Percentiles rank a stretch among this genome's conserved stretches.
These are phyloP conservation scores for Rhinoderma darwinii DNA, from an alignment of 2,113 vertebrate genomes.

Conservation along the genomic window DNA sequence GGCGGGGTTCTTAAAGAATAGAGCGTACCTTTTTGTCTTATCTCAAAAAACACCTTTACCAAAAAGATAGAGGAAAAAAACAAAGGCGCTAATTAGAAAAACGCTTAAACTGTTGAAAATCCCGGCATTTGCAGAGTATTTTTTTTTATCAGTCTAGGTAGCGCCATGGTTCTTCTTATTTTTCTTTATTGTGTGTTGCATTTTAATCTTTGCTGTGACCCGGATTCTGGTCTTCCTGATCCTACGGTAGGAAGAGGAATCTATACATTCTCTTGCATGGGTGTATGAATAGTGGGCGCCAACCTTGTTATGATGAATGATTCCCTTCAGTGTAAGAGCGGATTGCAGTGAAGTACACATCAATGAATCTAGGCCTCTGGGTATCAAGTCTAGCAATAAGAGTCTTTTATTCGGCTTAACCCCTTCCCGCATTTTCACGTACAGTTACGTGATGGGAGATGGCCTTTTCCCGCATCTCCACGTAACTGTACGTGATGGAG, in stretches of 20 bases:
- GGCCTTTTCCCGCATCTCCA: too few species aligned
- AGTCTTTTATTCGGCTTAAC: slow-evolving; percentile 22
- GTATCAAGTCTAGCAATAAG: slow-evolving; percentile 16
- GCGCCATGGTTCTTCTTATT: background rate
- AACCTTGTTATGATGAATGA: slow-evolving; percentile 4
- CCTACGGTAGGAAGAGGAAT: background rate
- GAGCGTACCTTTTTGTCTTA: too few species aligned
- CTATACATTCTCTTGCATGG: background rate
- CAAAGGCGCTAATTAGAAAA: background rate
- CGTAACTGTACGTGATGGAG: too few species aligned
- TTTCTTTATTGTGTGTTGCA: background rate
- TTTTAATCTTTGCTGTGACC: slow-evolving; percentile 31
- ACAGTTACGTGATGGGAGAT: too few species aligned
- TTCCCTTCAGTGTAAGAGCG: background rate
- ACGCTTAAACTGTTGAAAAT: background rate
- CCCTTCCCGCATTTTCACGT: too few species aligned
- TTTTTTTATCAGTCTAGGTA: background rate
- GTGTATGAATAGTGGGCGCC: background rate
- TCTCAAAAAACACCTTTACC: background rate
- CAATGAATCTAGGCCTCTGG: slow-evolving; percentile 26
- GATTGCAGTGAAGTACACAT: slow-evolving; percentile 13
- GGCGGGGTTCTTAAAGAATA: too few species aligned
- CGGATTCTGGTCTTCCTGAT: slow-evolving; percentile 6
- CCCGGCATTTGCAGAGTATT: background rate
- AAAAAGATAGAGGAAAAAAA: background rate